A percentile compares a stretch with the other conserved stretches of the same genome.
phyloP scores from a whole-genome alignment of 2,113 vertebrate genomes.

The Pica pica region DNA sequence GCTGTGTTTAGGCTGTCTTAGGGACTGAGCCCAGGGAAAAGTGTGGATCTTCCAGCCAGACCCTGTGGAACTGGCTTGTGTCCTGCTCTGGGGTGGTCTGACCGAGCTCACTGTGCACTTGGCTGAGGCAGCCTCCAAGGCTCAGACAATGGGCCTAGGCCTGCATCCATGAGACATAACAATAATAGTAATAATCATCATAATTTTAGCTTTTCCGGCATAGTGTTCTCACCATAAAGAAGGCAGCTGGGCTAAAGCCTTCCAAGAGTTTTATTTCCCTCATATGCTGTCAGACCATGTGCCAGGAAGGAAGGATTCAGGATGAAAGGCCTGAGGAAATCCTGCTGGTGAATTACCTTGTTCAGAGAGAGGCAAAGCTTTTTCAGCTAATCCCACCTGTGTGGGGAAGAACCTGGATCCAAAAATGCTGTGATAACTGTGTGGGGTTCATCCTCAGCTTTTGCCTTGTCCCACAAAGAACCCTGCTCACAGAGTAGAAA shows the following conservation, averaged over 20 bases:
- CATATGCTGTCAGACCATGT: neutral
- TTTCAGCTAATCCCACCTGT: neutral
- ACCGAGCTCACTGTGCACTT: neutral
- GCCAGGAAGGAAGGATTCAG: neutral
- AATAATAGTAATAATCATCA: neutral
- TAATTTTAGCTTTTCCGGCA: neutral
- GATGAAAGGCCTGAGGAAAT: neutral
- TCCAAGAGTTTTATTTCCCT: neutral
- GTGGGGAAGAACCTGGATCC: neutral
- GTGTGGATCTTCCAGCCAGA: neutral
- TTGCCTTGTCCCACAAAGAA: neutral
- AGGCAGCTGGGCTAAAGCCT: neutral
- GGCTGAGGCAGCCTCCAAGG: neutral
- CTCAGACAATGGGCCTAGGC: neutral
- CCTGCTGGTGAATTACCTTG: neutral
- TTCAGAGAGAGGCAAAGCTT: neutral
- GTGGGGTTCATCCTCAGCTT: neutral
- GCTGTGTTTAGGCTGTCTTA: neutral
- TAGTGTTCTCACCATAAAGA: neutral
- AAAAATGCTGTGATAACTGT: neutral
- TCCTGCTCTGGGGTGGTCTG: neutral
- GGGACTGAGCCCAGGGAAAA: neutral
- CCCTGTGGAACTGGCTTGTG: neutral
- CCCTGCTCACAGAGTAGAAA: neutral
- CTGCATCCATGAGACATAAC: neutral